A percentile compares a stretch with the other conserved stretches of the same genome.
phyloP scores from a whole-genome alignment of 1,140 invertebrate genomes.

The Diachasma alloeum region DNA sequence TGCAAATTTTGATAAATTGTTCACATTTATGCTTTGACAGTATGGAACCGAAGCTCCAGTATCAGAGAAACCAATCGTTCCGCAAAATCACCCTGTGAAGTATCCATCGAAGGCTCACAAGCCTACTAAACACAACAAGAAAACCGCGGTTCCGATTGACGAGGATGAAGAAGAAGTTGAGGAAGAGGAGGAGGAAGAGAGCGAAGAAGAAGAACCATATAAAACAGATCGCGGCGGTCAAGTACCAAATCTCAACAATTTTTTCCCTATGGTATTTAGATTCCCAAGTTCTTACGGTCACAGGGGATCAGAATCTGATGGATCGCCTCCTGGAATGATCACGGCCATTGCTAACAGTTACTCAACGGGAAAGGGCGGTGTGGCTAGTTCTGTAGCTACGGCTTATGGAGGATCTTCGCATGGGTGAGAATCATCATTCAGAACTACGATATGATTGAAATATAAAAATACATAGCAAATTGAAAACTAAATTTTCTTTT shows the following conservation, averaged over 20 bases:
- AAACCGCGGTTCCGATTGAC: neutral
- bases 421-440: constrained; percentile 43
- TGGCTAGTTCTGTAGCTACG: constrained; percentile 65
- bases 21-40: neutral
- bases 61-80: constrained; percentile 29
- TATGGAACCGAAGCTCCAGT: constrained; percentile 17
- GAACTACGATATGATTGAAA: constrained; percentile 5
- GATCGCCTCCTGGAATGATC: constrained; percentile 49
- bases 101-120: constrained; percentile 24
- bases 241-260: constrained; percentile 52
- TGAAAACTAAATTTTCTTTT: neutral
- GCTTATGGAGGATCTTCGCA: constrained; percentile 60
- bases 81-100: constrained; percentile 18
- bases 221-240: constrained; percentile 41
- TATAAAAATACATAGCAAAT: neutral
- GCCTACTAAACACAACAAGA: constrained; percentile 30
- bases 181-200: constrained; percentile 40
- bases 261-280: constrained; percentile 60
- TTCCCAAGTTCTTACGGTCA: constrained; percentile 46
- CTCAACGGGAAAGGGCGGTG: constrained; percentile 62
- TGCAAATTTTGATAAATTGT: neutral
- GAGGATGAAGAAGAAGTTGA: neutral
- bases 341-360: constrained; percentile 68
- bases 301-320: constrained; percentile 34
- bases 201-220: constrained; percentile 36